A percentile compares a stretch with the other conserved stretches of the same genome.
These are phyloP conservation scores for Syngnathus scovelli DNA, from an alignment of 2,113 vertebrate genomes.

Conservation along the genomic window DNA sequence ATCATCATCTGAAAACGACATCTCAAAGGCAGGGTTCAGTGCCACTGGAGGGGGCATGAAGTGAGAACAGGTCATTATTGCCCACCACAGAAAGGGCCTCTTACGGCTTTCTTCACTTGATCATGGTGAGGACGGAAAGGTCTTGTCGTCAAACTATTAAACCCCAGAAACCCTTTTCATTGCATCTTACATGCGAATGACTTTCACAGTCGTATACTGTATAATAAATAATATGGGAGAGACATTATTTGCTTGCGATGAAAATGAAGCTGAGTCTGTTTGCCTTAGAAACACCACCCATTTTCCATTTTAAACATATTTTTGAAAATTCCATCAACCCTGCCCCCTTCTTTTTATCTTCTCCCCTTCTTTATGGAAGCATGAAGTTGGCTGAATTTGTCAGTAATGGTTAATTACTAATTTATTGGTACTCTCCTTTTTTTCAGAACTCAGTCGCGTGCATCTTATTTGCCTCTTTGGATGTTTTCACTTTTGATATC, in stretches of 20 bases:
- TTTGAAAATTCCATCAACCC: slow-evolving; percentile 18
- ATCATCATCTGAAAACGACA: slow-evolving; percentile 63
- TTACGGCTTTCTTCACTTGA: slow-evolving; percentile 39
- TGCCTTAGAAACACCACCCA: slow-evolving; percentile 12
- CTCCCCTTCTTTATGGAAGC: slow-evolving; percentile 34
- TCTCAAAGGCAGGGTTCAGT: slow-evolving; percentile 38
- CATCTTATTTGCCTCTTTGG: slow-evolving; percentile 54
- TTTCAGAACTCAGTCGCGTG: slow-evolving; percentile 49
- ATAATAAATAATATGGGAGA: slow-evolving; percentile 29
- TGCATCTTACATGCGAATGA: slow-evolving; percentile 52
- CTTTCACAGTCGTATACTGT: slow-evolving; percentile 34
- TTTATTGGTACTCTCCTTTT: slow-evolving; percentile 55
- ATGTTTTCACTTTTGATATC: slow-evolving; percentile 61
- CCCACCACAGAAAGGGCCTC: slow-evolving; percentile 51
- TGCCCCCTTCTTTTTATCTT: background rate
- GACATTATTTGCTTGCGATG: background rate
- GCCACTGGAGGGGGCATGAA: slow-evolving; percentile 46
- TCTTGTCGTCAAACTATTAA: slow-evolving; percentile 33
- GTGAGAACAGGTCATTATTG: slow-evolving; percentile 67
- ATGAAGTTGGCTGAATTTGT: slow-evolving; percentile 52
- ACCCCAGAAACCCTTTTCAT: slow-evolving; percentile 44
- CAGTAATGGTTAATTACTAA: slow-evolving; percentile 69
- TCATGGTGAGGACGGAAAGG: slow-evolving; percentile 22
- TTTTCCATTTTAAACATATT: slow-evolving; percentile 40
- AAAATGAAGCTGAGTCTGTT: slow-evolving; percentile 9